Evolutionary conservation across 37 sponge, comb jelly and placozoan species (phyloP).

Genomic region (Cliona cf. orientalis): DNA sequence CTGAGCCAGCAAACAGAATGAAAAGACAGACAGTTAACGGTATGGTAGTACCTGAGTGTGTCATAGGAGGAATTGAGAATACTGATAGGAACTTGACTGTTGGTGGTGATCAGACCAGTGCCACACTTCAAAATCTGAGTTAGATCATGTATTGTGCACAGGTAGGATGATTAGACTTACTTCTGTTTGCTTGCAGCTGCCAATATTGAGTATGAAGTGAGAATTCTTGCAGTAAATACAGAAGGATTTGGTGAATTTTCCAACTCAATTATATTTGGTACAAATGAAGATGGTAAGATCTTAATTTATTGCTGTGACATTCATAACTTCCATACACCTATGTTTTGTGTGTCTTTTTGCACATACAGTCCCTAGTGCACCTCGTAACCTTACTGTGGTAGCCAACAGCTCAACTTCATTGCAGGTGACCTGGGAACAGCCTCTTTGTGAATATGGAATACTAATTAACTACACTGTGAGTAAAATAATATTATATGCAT

Average conservation of each 20-base stretch:
- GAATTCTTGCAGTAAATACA: slow-evolving; percentile 26
- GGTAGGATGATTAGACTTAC: background rate
- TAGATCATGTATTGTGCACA: background rate
- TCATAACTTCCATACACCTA: too few species aligned
- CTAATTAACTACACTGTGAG: slow-evolving; percentile 22
- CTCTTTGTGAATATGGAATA: slow-evolving; percentile 54
- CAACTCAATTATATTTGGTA: slow-evolving; percentile 6
- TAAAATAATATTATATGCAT: background rate
- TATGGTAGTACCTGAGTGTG: background rate
- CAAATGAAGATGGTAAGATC: slow-evolving; percentile 25
- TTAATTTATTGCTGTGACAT: too few species aligned
- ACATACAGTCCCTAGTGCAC: slow-evolving; percentile 5
- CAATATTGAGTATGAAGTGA: slow-evolving; percentile 30
- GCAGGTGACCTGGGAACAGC: slow-evolving; percentile 29
- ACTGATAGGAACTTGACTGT: slow-evolving; percentile 7
- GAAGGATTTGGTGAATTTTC: slow-evolving; percentile 37
- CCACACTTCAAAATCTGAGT: slow-evolving; percentile 29
- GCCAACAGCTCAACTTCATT: slow-evolving; percentile 17
- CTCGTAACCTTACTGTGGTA: slow-evolving; percentile 5
- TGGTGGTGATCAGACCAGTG: slow-evolving; percentile 22
- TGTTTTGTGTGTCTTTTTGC: too few species aligned
- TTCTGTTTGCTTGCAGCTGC: slow-evolving; percentile 21
- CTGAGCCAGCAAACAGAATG: background rate
- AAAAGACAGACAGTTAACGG: slow-evolving; percentile 15
- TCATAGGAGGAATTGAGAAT: slow-evolving; percentile 15